Base-by-base conservation (phyloP, 2,797 vertebrate genomes). In the Danio jaintianensis region DNA sequence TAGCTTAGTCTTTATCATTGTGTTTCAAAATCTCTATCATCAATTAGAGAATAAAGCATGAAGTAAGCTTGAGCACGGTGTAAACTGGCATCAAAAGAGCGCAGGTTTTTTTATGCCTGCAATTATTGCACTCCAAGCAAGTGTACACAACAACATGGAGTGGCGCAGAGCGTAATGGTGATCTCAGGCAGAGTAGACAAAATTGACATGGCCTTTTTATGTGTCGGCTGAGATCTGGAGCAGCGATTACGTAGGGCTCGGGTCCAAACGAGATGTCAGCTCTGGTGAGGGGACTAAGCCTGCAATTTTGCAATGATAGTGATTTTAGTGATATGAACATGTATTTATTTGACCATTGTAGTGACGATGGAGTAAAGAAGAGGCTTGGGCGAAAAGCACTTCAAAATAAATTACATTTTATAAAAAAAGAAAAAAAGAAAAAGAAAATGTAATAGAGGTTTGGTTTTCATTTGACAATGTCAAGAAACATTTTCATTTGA, bases 21-120 rank as follows among this genome's bases (percentile, higher is more conserved):
- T 73, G 78, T 84, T 70, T 48, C 75, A 74, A 81, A 90, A 91
- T 90, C 87, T 88, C 90, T 89, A 84, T 70, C 68, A 61, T 87
- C 84, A 86, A 86, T 78, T 62, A 83, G 50, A 29, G 67, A 80
- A 84, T 87, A 85, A 89, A 88, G 78, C 40, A 50, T 61, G 36
- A 53, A 59, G 18, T 67, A 63, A 55, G 16, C 58, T 36, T 72
- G 67, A 59, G 43, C 18, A 12, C 40, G 38, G 62, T 22, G 53
- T 67, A 82, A 80, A 81, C 82, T 81, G 45, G 59, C 52, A 69
- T 76, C 59, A 75, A 40, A 45, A 64, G 70, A n/a, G 4, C 2
- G n/a, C 73, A 5, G 9, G 53, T 63, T 64, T 82, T 75, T 82
- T 75, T 78, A 80, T 70, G 62, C 73, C 42, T 42, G 56, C 85